Evolutionary conservation across 1,140 invertebrate species (phyloP).

Genomic region (Littorina saxatilis): DNA sequence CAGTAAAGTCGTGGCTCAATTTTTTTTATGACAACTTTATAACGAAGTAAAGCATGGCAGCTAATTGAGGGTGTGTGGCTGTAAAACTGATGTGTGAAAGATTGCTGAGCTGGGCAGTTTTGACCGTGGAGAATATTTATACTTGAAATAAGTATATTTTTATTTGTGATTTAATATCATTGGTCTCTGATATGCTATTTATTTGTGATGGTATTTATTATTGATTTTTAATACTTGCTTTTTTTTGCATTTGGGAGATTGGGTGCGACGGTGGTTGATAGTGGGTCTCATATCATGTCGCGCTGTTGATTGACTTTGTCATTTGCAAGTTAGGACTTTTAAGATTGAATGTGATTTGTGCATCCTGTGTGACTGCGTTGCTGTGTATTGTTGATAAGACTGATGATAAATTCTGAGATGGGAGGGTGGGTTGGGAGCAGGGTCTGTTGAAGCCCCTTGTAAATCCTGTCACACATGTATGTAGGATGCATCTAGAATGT

Average conservation of each 20-base stretch:
- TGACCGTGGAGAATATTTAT: slow-evolving; percentile 21
- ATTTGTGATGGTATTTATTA: slow-evolving; percentile 28
- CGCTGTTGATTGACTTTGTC: slow-evolving; percentile 7
- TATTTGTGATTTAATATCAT: slow-evolving; percentile 25
- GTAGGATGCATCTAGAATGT: not conserved
- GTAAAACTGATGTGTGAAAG: not conserved
- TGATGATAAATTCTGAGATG: too few species aligned
- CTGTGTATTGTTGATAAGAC: too few species aligned
- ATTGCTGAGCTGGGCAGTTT: slow-evolving; percentile 1
- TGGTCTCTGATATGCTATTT: slow-evolving; percentile 26
- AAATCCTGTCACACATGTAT: not conserved
- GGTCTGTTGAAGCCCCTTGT: not conserved
- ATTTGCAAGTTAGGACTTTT: slow-evolving; percentile 29
- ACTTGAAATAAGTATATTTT: slow-evolving; percentile 19
- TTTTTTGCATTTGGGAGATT: slow-evolving; percentile 11
- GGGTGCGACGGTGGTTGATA: slow-evolving; percentile 25
- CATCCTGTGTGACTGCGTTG: not conserved
- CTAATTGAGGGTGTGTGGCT: not conserved
- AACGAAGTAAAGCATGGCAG: not conserved
- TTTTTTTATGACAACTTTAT: not conserved
- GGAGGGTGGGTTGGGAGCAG: too few species aligned
- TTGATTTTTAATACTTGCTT: slow-evolving; percentile 20
- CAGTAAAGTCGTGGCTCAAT: not conserved
- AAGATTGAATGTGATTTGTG: not conserved
- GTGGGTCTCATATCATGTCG: slow-evolving; percentile 30